phyloP scores from a whole-genome alignment of 2,113 vertebrate genomes.

The Callocephalon fimbriatum region DNA sequence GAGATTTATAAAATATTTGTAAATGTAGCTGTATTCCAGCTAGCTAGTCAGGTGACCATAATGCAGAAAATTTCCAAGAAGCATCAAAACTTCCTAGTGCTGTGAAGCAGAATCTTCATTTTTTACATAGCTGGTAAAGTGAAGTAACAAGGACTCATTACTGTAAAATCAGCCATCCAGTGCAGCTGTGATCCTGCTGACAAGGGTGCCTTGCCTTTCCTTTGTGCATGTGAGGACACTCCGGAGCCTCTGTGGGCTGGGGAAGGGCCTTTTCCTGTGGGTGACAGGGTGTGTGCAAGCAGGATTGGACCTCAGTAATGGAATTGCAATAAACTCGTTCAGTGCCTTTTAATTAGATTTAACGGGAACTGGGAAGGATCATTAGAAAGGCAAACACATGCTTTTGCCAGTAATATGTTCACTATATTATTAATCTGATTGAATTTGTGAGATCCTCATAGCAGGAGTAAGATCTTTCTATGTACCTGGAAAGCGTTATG shows the following conservation, averaged over 20 bases:
- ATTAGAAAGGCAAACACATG: conserved; percentile 43
- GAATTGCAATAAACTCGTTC: conserved; percentile 46
- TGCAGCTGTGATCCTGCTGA: rapidly evolving
- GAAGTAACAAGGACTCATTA: background rate
- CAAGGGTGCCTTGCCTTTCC: rapidly evolving
- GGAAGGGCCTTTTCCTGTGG: rapidly evolving
- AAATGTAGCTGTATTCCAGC: background rate
- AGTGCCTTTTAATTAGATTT: conserved; percentile 53
- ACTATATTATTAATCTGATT: conserved; percentile 31
- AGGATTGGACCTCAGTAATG: background rate
- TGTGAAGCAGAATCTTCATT: background rate
- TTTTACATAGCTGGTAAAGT: background rate
- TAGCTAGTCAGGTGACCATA: background rate
- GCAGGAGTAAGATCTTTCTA: background rate
- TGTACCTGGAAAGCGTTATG: background rate
- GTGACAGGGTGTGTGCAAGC: rapidly evolving
- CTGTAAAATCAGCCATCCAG: background rate
- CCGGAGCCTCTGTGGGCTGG: background rate
- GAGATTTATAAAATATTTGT: conserved; percentile 2
- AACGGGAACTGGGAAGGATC: conserved; percentile 29
- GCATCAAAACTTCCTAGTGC: background rate
- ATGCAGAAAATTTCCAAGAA: background rate
- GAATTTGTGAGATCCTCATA: background rate
- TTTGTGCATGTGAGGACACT: background rate
- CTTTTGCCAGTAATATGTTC: conserved; percentile 43